Evolutionary conservation across 2,888 invertebrate genomes (phyloP).

Genomic region (Plagodis pulveraria): DNA sequence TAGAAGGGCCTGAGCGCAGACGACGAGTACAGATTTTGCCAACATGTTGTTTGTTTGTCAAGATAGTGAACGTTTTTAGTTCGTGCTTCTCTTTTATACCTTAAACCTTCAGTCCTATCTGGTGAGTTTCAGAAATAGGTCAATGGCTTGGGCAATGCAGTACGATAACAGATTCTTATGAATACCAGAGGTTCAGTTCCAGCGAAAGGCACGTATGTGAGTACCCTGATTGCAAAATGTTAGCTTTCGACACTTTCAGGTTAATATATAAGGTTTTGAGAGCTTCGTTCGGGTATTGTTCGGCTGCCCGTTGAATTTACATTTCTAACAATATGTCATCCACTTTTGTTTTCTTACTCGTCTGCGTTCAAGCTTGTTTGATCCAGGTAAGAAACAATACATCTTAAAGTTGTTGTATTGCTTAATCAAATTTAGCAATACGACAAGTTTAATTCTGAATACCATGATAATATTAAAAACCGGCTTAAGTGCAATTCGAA

Average conservation of each 20-base stretch:
- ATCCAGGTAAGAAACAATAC: slow-evolving; percentile 36
- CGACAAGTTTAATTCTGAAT: no score
- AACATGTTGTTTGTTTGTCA: slow-evolving; percentile 39
- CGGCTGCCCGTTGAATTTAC: slow-evolving; percentile 10
- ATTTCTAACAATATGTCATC: slow-evolving; percentile 34
- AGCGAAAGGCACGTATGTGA: slow-evolving; percentile 3
- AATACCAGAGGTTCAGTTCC: neutral
- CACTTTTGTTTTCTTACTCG: slow-evolving; percentile 34
- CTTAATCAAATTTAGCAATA: no score
- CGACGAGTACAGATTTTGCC: slow-evolving; percentile 36
- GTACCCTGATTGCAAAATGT: slow-evolving; percentile 11
- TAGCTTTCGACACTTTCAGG: slow-evolving; percentile 6
- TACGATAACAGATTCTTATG: slow-evolving; percentile 1
- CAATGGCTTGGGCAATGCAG: slow-evolving; percentile 12
- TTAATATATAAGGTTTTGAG: slow-evolving; percentile 26
- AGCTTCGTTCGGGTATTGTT: slow-evolving; percentile 4
- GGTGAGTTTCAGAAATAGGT: slow-evolving; percentile 26
- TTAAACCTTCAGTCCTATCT: slow-evolving; percentile 7
- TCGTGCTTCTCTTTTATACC: slow-evolving; percentile 24
- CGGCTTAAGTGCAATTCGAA: no score
- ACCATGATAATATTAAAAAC: no score
- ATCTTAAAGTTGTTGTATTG: no score
- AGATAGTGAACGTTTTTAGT: slow-evolving; percentile 15
- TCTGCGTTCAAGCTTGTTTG: slow-evolving; percentile 44
- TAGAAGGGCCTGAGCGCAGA: slow-evolving; percentile 45